Base-by-base conservation (phyloP, 1,140 invertebrate genomes). In the Lamellibrachia luymesi region DNA sequence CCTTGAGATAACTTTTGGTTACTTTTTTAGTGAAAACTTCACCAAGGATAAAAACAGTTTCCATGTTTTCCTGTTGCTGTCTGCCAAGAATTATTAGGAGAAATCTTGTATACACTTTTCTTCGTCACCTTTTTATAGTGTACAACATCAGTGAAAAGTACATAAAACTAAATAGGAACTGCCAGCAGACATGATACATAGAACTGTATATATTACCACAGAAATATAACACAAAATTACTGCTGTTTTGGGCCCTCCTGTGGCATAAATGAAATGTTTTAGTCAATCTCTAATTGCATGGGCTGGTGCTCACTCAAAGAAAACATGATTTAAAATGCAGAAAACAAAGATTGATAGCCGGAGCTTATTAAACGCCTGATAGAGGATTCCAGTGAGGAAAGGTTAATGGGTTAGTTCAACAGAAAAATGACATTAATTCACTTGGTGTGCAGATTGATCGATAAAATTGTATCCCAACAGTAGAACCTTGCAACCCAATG, bases 301-400 rank as follows among this genome's bases (percentile, higher is more conserved):
- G 2, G 13, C 13, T 80, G 17, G 0, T 22, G 64, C 64, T 80
- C 64, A 80, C 64, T 17, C 64, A 22, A 80, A 80, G 64, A 22
- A 80, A 80, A 80, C 13, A 80, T 80, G 64, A 80, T 80, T 80
- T 80, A 80, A 80, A 80, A 80, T 80, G 64, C 64, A 80, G 64
- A 80, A 80, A 80, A 0, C 64, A 80, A 80, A 80, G 64, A 80
- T 80, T 80, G 64, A 80, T 80, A 17, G 64, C 13, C 64, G 25
- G 64, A 80, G 8, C 25, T 80, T 80, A 80, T 80, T 80, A 80
- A 80, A 80, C 25, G 64, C 4, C 25, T 22, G 8, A 80, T 80
- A 80, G 1, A 4, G 64, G 64, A 80, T 80, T 80, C 64, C 64
- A 22, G 25, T 22, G 64, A 2, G 64, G 25, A 80, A 80, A 80